Base-by-base conservation (phyloP, 2,113 vertebrate species). In the Oreotragus oreotragus region DNA sequence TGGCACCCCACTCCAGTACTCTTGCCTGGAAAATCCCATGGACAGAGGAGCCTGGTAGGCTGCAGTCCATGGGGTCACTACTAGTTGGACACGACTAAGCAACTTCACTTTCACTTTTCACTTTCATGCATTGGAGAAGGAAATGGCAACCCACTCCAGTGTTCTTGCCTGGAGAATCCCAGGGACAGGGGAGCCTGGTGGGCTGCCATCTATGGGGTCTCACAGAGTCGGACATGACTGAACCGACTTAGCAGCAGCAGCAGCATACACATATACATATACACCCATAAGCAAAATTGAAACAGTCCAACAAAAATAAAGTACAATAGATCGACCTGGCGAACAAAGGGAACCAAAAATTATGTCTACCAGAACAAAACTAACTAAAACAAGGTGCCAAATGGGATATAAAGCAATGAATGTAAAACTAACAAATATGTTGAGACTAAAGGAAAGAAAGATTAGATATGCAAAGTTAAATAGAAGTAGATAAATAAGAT, bases 111-210 rank as follows among this genome's bases (percentile, higher is more conserved):
- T 55, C 53, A 55, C 19, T 55, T 55, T 55, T 55, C 53, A 55
- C 2, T 55, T 55, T 21, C 53, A 21, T 21, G 19, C 19, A 55
- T 21, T 7, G 19, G 19, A 55, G 19, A 55, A 21, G 53, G 53
- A 55, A 55, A 55, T 55, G 53, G 53, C 53, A 55, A 55, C 53
- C 53, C 53, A 55, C 53, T 55, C 53, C 0, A 19, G 7, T 55
- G 53, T 55, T 55, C 19, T 55, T 55, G 53, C 53, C 53, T 55
- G 19, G 53, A 55, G 53, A 55, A 55, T 55, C 53, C 53, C 53
- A 55, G 53, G 7, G 19, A 8, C 0, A 2, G 17, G 53, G 19
- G 7, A 55, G 6, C 7, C 6, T 55, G 19, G 19, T 55, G 19
- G 53, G 53, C 19, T 55, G 53, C 53, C 1, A 2, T 55, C 53